These are phyloP conservation scores for Heliconius melpomene DNA, from an alignment of 1,140 invertebrate genomes.

Conservation along the genomic window DNA sequence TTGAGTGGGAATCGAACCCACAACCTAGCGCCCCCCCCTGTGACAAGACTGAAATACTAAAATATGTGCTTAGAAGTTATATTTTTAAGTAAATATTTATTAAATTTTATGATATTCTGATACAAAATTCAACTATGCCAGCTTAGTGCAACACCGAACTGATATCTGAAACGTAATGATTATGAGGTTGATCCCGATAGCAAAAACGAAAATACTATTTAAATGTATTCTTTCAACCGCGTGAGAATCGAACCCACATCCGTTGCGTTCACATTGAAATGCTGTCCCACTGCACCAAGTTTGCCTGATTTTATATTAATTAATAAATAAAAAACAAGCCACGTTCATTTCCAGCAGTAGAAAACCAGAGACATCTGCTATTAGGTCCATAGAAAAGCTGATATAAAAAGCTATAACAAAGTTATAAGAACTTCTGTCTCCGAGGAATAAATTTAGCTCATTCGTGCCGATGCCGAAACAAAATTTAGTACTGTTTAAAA, in stretches of 20 bases:
- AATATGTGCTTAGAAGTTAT: no score
- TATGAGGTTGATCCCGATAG: no score
- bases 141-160: no score
- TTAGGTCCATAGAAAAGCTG: neutral
- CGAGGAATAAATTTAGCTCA: neutral
- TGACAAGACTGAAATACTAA: rapidly evolving
- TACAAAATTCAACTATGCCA: no score
- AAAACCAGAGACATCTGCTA: neutral
- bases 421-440: neutral
- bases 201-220: no score
- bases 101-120: no score
- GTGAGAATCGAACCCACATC: no score
- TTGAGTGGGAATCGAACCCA: neutral
- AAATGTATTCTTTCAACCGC: no score
- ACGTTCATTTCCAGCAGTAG: neutral
- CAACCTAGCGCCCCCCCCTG: no score
- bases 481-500: constrained; percentile 10
- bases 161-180: no score
- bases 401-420: neutral
- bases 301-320: neutral
- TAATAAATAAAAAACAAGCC: neutral
- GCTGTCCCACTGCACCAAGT: no score
- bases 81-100: no score
- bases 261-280: neutral
- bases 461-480: neutral